Conservation (phyloP, 2,113 vertebrate species). For the Dicrurus megarhynchus region DNA sequence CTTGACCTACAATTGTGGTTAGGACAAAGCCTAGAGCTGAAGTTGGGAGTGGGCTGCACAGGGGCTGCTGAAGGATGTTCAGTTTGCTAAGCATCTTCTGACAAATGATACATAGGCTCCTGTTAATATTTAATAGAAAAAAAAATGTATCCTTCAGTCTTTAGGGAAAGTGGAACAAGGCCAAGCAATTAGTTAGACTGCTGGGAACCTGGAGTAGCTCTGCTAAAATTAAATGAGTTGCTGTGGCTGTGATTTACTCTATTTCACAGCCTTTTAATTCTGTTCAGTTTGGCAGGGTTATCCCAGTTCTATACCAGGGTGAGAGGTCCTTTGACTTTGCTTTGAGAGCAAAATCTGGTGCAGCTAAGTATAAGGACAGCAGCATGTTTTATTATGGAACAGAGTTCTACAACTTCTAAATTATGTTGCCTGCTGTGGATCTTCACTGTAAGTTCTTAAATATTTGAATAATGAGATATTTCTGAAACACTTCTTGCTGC, state of each 20-base stretch:
- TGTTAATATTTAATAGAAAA: not conserved
- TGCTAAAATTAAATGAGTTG: conserved; percentile 29
- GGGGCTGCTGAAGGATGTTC: not conserved
- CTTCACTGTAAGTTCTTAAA: not conserved
- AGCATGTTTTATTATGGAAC: not conserved
- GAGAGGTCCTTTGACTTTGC: conserved; percentile 2
- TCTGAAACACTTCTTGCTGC: conserved; percentile 13
- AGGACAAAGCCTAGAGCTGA: not conserved
- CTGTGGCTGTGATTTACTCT: conserved; percentile 25
- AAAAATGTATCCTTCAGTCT: not conserved
- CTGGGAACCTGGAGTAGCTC: not conserved
- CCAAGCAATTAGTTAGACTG: conserved; percentile 44
- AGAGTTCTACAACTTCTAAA: not conserved
- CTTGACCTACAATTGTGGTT: not conserved
- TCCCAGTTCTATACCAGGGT: not conserved
- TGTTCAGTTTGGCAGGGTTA: conserved; percentile 10
- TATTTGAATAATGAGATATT: conserved; percentile 36
- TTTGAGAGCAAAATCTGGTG: not conserved
- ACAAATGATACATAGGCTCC: not conserved
- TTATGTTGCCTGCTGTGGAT: not conserved
- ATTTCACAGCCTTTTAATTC: conserved; percentile 39
- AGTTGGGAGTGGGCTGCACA: not conserved
- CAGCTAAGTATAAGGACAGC: not conserved
- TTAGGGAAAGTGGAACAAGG: conserved; percentile 28
- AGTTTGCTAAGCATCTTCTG: not conserved